Percentiles rank a stretch among this genome's conserved stretches.
Conservation (phyloP, 2,113 vertebrate species). For the Anolis carolinensis region DNA sequence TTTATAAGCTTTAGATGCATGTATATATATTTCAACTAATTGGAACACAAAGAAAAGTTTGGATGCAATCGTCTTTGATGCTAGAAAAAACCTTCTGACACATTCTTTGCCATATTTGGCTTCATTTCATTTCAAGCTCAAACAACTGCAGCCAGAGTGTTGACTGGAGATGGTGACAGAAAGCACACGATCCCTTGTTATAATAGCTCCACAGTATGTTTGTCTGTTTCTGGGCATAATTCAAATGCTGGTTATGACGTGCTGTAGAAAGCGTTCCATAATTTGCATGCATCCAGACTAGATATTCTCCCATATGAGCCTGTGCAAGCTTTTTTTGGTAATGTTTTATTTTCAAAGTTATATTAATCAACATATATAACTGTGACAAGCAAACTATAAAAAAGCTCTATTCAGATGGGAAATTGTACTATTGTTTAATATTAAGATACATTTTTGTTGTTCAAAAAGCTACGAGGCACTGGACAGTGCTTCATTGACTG, state of each 20-base stretch:
- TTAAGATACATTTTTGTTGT: constrained; percentile 6
- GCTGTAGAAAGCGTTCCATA: no score
- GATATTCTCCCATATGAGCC: no score
- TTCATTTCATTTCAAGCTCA: no score
- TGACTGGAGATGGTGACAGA: no score
- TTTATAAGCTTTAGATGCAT: constrained; percentile 58
- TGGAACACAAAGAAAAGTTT: constrained; percentile 44
- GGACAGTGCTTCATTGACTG: neutral
- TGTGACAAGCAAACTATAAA: neutral
- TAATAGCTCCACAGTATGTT: no score
- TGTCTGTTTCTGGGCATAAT: no score
- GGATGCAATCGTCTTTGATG: constrained; percentile 4
- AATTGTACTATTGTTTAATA: neutral
- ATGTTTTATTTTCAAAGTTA: constrained; percentile 21
- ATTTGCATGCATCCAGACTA: no score
- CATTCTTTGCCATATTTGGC: neutral
- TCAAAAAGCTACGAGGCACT: neutral
- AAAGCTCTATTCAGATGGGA: neutral
- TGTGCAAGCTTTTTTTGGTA: no score
- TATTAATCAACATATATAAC: neutral
- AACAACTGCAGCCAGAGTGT: no score
- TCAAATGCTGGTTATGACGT: no score
- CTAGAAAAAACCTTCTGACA: neutral
- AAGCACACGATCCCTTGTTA: no score
- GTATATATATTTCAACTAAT: constrained; percentile 54